A percentile compares a stretch with the other conserved stretches of the same genome.
phyloP scores from a whole-genome alignment of 2,888 invertebrate species.

The Ceramica pisi region DNA sequence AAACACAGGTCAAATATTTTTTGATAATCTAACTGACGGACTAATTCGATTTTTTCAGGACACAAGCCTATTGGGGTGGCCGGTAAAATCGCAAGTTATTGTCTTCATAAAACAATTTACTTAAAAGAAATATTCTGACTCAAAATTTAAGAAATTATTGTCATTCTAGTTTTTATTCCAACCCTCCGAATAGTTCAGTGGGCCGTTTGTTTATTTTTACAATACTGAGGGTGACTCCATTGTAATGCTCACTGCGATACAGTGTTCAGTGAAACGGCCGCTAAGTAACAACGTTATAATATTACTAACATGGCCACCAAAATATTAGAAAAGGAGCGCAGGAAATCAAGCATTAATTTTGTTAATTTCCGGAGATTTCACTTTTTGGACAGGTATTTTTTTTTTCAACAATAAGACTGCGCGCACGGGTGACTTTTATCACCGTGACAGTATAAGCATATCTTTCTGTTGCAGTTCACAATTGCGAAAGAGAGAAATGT shows the following conservation, averaged over 20 bases:
- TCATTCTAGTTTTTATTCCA: conserved; percentile 26
- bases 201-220: conserved; percentile 53
- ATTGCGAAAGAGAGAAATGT: too few relatives aligned
- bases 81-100: too few relatives aligned
- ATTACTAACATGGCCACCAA: conserved; percentile 69
- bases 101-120: neutral
- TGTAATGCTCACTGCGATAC: neutral
- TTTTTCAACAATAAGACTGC: too few relatives aligned
- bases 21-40: too few relatives aligned
- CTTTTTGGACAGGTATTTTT: conserved; percentile 78
- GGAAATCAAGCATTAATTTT: conserved; percentile 83
- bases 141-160: neutral
- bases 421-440: too few relatives aligned
- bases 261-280: conserved; percentile 20
- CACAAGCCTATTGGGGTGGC: too few relatives aligned
- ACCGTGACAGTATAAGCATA: too few relatives aligned
- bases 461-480: too few relatives aligned
- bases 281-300: conserved; percentile 12
- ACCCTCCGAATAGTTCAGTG: conserved; percentile 40
- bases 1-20: too few relatives aligned
- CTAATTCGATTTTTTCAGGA: too few relatives aligned
- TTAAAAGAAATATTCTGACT: neutral
- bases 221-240: conserved; percentile 33
- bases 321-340: conserved; percentile 71
- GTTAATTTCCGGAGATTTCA: conserved; percentile 81